phyloP scores from a whole-genome alignment of 35 echinoderm and acorn worm genomes.

The Strongylocentrotus purpuratus region DNA sequence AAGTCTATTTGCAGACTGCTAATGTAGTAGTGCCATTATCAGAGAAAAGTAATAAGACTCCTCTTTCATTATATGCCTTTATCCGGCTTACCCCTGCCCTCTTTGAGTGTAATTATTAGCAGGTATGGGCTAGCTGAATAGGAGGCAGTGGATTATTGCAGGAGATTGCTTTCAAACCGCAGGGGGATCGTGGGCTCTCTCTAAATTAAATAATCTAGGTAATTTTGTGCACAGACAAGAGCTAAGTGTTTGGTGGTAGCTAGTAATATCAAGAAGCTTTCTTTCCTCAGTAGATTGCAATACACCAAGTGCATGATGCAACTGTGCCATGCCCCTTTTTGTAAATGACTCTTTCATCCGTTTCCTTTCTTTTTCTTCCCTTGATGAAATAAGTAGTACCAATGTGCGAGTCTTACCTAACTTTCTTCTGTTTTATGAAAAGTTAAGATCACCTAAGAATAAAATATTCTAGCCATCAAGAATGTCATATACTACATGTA shows the following conservation, averaged over 20 bases:
- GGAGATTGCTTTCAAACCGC: not conserved
- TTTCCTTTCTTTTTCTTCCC: not conserved
- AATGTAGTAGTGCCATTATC: not conserved
- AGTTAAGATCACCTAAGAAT: too few relatives aligned
- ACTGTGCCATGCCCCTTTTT: not conserved
- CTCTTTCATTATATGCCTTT: conserved; percentile 22
- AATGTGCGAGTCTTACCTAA: too few relatives aligned
- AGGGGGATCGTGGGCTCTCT: conserved; percentile 31
- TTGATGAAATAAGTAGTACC: too few relatives aligned
- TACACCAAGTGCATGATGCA: not conserved
- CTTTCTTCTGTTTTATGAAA: too few relatives aligned
- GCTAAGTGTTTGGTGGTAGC: conserved; percentile 17
- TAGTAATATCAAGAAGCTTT: not conserved
- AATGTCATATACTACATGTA: too few relatives aligned
- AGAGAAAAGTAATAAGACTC: not conserved
- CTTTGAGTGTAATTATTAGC: conserved; percentile 4
- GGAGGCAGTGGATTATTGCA: conserved; percentile 16
- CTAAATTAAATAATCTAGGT: conserved; percentile 44
- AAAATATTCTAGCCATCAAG: too few relatives aligned
- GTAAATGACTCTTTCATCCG: not conserved
- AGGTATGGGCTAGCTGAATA: conserved; percentile 30
- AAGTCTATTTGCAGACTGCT: not conserved
- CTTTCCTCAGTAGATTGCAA: not conserved
- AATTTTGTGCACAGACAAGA: conserved; percentile 45
- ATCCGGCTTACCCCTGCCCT: not conserved